Base-by-base conservation (phyloP, 2,888 invertebrate genomes). In the Ligdia adustata region DNA sequence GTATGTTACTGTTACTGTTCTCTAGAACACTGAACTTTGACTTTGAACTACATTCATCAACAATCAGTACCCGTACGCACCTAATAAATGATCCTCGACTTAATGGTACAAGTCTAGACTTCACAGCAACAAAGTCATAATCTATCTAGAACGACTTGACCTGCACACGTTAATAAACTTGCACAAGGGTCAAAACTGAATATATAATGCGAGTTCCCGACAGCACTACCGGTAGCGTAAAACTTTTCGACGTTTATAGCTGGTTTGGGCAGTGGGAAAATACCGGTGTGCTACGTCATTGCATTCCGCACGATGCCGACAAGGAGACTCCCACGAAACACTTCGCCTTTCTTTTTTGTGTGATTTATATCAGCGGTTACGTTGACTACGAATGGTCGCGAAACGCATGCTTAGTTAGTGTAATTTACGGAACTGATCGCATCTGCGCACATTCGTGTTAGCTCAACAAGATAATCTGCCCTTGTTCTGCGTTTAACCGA, bases 271-370 rank as follows among this genome's bases (percentile, higher is more conserved):
- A 44, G 47, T 48, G 51, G 46, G 32, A 55, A 57, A 53, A 55
- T 55, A 49, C 48, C 55, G 37, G 43, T 35, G 13, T n/a, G 33
- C 20, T 52, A 41, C 50, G 55, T 57, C 50, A 54, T 33, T 40
- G 52, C 53, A 55, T 26, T 20, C 24, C 32, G 13, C 22, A 1
- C 11, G 39, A n/a, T 6, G 31, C 39, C 27, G 29, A 38, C 31
- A 43, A 48, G 34, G 50, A 48, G 35, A 45, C 47, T 53, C 51
- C 44, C 55, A 55, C 57, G 45, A 45, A 43, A 33, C 18, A 34
- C 28, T 41, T 38, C 28, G 40, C 45, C 42, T 52, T 51, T 40
- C 37, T 50, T 58, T 53, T 22, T 48, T 38, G 31, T 39, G 28
- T 20, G 33, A n/a, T 27, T 32, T 32, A 27, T 18, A 34, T 42